These are phyloP conservation scores for Entomobrya multifasciata DNA, from an alignment of 2,888 invertebrate species.

Conservation along the genomic window DNA sequence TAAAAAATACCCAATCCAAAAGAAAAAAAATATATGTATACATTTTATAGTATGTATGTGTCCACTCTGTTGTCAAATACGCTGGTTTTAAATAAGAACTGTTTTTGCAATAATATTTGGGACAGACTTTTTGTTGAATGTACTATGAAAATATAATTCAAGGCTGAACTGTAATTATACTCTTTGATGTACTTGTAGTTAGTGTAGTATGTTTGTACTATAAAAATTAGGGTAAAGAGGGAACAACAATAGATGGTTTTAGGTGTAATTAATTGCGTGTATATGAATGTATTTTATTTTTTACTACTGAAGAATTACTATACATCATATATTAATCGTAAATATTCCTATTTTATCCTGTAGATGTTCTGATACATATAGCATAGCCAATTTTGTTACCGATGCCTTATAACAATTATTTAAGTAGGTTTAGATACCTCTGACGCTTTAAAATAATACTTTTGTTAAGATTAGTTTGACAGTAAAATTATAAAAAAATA, in stretches of 20 bases:
- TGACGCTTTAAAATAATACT: conserved; percentile 24
- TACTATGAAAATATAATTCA: conserved; percentile 24
- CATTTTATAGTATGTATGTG: neutral
- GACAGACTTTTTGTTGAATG: neutral
- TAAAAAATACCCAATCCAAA: neutral
- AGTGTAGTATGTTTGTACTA: neutral
- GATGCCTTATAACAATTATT: neutral
- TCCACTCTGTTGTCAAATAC: neutral
- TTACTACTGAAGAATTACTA: neutral
- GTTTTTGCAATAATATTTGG: conserved; percentile 35
- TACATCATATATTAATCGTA: conserved; percentile 1
- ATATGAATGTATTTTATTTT: neutral
- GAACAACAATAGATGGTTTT: neutral
- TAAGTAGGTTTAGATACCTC: neutral
- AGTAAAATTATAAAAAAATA: no score
- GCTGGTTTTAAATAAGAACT: neutral
- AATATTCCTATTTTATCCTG: neutral
- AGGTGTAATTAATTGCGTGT: neutral
- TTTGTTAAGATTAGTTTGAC: neutral
- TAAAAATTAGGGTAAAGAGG: neutral
- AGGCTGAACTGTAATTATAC: conserved; percentile 33
- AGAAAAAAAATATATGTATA: neutral
- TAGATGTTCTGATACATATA: neutral
- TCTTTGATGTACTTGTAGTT: neutral
- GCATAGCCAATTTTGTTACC: conserved; percentile 30